Conservation (phyloP, 2,797 vertebrate species). For the Macroramphosus scolopax region DNA sequence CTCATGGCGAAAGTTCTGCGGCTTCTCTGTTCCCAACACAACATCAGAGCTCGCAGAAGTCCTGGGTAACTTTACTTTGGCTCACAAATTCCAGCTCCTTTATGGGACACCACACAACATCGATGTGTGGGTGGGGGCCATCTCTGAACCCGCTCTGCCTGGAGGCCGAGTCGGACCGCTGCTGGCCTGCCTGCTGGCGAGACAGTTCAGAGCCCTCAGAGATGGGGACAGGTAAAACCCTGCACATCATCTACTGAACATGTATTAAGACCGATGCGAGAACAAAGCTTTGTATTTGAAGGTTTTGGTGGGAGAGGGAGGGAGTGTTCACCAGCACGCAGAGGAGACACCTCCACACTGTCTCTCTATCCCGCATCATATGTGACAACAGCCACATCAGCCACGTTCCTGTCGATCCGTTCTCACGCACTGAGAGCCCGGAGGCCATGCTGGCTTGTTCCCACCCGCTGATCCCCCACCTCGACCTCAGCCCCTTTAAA, state of each 20-base stretch:
- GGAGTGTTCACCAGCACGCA: conserved; percentile 84
- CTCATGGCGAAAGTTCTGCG: conserved; percentile 76
- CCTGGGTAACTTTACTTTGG: conserved; percentile 69
- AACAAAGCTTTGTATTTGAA: conserved; percentile 42
- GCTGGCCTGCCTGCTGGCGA: conserved; percentile 78
- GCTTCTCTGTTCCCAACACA: conserved; percentile 72
- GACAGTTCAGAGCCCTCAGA: conserved; percentile 75
- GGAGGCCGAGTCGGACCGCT: conserved; percentile 78
- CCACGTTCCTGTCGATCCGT: conserved; percentile 80
- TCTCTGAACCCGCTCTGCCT: conserved; percentile 76
- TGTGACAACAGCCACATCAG: conserved; percentile 88
- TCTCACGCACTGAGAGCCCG: conserved; percentile 69
- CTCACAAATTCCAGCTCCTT: conserved; percentile 74
- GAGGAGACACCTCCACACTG: conserved; percentile 62
- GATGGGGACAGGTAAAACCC: conserved; percentile 75
- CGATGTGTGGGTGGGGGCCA: conserved; percentile 82
- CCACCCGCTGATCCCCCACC: conserved; percentile 66
- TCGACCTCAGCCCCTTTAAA: conserved; percentile 77
- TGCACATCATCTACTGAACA: no score
- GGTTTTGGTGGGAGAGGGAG: conserved; percentile 90
- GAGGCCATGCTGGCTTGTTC: conserved; percentile 76
- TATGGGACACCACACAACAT: conserved; percentile 80
- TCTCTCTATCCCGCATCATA: conserved; percentile 84
- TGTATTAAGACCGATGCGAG: no score
- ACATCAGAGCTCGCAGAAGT: conserved; percentile 70